Evolutionary conservation across 2,113 vertebrate genomes (phyloP).

Genomic region (Aphelocoma coerulescens): DNA sequence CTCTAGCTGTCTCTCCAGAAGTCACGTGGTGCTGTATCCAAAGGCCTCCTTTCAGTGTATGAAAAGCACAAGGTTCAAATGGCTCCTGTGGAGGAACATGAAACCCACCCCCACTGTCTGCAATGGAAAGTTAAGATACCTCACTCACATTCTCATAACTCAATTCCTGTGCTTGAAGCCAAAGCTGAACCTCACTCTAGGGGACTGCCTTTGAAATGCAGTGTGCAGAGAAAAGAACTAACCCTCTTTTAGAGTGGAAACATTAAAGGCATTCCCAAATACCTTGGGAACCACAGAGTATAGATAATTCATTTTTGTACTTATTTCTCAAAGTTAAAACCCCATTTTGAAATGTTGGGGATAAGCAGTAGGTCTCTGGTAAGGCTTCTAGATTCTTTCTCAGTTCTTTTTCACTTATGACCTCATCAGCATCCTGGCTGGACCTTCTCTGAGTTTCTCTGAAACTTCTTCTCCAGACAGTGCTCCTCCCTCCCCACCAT

Average conservation of each 20-base stretch:
- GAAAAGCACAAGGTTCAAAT: neutral
- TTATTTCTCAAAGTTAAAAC: constrained; percentile 21
- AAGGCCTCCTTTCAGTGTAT: neutral
- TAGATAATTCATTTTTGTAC: constrained; percentile 28
- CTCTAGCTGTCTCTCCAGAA: neutral
- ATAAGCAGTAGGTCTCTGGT: neutral
- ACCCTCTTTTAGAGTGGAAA: constrained; percentile 8
- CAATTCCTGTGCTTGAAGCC: constrained; percentile 7
- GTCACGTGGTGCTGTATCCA: neutral
- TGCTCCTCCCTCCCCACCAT: neutral
- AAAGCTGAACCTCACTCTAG: constrained; percentile 43
- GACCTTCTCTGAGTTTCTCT: neutral
- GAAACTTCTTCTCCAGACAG: neutral
- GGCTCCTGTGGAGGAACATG: neutral
- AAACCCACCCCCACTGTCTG: neutral
- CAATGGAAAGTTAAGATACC: neutral
- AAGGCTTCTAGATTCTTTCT: neutral
- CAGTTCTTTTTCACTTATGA: neutral
- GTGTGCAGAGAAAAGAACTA: constrained; percentile 35
- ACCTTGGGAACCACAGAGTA: constrained; percentile 4
- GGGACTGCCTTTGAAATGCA: constrained; percentile 48
- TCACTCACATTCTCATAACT: neutral
- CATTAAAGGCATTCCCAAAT: constrained; percentile 38
- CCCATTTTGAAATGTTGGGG: neutral
- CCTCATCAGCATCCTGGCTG: neutral